These are phyloP conservation scores for Burhinus bistriatus DNA, from an alignment of 2,113 vertebrate species.

Conservation along the genomic window DNA sequence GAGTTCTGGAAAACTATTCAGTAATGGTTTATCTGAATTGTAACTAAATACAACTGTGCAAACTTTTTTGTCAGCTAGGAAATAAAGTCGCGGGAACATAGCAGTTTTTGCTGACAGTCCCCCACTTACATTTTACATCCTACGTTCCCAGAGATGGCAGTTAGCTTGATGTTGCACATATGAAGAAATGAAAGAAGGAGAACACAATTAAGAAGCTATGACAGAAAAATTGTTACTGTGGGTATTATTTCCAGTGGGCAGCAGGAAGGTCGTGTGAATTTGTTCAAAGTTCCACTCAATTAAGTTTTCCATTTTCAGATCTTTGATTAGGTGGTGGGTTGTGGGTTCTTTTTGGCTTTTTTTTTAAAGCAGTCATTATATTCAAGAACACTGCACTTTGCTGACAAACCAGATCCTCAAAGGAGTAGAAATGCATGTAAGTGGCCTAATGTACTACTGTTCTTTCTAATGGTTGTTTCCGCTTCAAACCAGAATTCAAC, in stretches of 20 bases:
- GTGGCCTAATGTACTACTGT: background rate
- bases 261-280: background rate
- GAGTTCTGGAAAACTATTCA: background rate
- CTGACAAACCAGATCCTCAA: background rate
- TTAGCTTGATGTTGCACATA: background rate
- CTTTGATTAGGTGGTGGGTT: background rate
- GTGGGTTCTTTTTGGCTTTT: background rate
- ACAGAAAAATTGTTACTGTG: background rate
- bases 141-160: background rate
- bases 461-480: background rate
- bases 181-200: background rate
- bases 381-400: background rate
- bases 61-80: background rate
- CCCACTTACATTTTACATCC: background rate
- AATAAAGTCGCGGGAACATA: background rate
- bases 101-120: background rate
- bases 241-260: background rate
- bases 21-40: background rate
- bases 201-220: background rate
- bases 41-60: background rate
- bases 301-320: background rate
- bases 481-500: background rate
- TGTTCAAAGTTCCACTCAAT: background rate
- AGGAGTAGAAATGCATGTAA: background rate
- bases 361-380: background rate